Evolutionary conservation across 1,140 invertebrate species (phyloP).

Genomic region (Kradibia gibbosae): DNA sequence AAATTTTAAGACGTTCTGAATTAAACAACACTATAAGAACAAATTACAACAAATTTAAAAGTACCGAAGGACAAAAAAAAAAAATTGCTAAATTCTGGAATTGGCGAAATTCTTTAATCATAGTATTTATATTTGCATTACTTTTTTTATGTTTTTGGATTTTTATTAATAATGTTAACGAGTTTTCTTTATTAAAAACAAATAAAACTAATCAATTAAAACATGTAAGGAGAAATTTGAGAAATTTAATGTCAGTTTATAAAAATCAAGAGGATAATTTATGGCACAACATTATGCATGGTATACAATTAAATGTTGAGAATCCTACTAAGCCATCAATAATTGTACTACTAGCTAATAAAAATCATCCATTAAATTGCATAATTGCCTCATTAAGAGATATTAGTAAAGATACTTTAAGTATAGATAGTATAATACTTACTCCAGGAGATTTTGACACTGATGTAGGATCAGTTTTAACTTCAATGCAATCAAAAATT

Average conservation of each 20-base stretch:
- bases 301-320: conserved; percentile 54
- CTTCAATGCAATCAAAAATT: conserved; percentile 49
- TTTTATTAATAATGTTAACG: too few species aligned
- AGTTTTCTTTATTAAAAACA: too few species aligned
- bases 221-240: conserved; percentile 33
- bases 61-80: too few species aligned
- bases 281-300: conserved; percentile 58
- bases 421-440: conserved; percentile 50
- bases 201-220: too few species aligned
- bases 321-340: conserved; percentile 54
- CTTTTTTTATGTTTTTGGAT: too few species aligned
- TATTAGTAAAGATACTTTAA: conserved; percentile 55
- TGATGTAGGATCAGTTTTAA: conserved; percentile 58
- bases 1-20: too few species aligned
- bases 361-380: conserved; percentile 57
- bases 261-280: conserved; percentile 56
- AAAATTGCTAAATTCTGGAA: too few species aligned
- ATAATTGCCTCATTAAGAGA: conserved; percentile 58
- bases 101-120: too few species aligned
- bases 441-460: conserved; percentile 56
- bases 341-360: conserved; percentile 61
- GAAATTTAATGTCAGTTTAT: conserved; percentile 51
- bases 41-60: too few species aligned
- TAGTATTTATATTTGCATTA: too few species aligned
- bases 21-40: too few species aligned